Percentiles rank a stretch among this genome's conserved stretches.
These are phyloP conservation scores for Mantis religiosa DNA, from an alignment of 2,888 invertebrate genomes.

Conservation along the genomic window DNA sequence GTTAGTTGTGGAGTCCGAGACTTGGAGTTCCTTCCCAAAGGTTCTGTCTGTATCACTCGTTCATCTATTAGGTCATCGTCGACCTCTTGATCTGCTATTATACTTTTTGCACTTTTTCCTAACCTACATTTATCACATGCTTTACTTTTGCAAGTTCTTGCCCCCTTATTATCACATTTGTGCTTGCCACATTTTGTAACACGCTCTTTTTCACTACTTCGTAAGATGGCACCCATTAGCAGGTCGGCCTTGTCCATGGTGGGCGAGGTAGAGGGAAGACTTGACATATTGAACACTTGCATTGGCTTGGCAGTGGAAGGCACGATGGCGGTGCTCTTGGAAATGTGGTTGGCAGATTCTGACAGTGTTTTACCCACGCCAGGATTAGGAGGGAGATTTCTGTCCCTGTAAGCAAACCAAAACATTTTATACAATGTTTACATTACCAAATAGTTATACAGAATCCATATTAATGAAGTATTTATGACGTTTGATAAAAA, in stretches of 20 bases:
- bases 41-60: not conserved
- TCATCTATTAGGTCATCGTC: not conserved
- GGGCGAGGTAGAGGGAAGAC: slow-evolving; percentile 23
- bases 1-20: not conserved
- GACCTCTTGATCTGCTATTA: not conserved
- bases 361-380: not conserved
- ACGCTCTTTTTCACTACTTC: slow-evolving; percentile 44
- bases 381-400: slow-evolving; percentile 16
- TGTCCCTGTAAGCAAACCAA: slow-evolving; percentile 14
- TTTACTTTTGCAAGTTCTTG: not conserved
- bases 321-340: not conserved
- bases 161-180: not conserved
- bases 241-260: slow-evolving; percentile 40
- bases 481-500: too few relatives aligned
- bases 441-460: too few relatives aligned
- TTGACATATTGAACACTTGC: slow-evolving; percentile 6
- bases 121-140: not conserved
- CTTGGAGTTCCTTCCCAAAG: not conserved
- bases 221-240: slow-evolving; percentile 53
- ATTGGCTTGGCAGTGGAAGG: not conserved
- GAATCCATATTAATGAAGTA: too few relatives aligned
- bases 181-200: not conserved
- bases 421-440: too few relatives aligned
- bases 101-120: not conserved
- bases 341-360: not conserved